Base-by-base conservation (phyloP, 2,888 invertebrate genomes). In the Eilema caniola region DNA sequence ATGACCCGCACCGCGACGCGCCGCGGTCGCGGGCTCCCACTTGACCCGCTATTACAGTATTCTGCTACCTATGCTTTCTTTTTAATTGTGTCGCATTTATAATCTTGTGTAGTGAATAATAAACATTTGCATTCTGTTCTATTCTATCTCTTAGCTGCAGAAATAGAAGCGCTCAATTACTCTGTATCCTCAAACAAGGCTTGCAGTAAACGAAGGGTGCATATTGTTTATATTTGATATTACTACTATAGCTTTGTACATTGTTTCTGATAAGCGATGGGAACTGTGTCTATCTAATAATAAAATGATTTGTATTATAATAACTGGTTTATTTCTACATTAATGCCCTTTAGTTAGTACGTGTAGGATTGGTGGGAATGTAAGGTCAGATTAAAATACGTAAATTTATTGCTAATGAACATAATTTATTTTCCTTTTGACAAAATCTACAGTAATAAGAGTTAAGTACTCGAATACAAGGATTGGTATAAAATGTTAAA, bases 301-400 rank as follows among this genome's bases (percentile, higher is more conserved):
- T 96, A 95, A 95, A 96, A 96, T 96, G 96, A 96, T 96, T 96
- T 96, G 96, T 96, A 96, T 96, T 96, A 96, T 96, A 94, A 79
- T 12, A 71, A 74, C 65, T 87, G 82, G 85, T 91, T 91, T 92
- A 83, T 82, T 86, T 88, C 28, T 69, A 56, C 25, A 70, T 64
- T 62, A 67, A 25, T 16, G 25, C 57, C 70, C 69, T 65, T 25
- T 28, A 69, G 23, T 56, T 10, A 65, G 12, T 57, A 33, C 7
- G 70, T 23, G 47, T 57, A 25, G 59, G 41, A 1, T 56, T 56
- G 66, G 71, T 53, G 4, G 23, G 65, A 69, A 47, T 69, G 57
- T 64, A 79, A 87, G 23, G 41, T 61, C n/a, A 66, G 70, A 56
- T 59, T 85, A 85, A 79, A 90, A 87, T 85, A 81, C 69, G 67